Evolutionary conservation across 1,140 invertebrate genomes (phyloP).

Genomic region (Tetramorium simillimum): DNA sequence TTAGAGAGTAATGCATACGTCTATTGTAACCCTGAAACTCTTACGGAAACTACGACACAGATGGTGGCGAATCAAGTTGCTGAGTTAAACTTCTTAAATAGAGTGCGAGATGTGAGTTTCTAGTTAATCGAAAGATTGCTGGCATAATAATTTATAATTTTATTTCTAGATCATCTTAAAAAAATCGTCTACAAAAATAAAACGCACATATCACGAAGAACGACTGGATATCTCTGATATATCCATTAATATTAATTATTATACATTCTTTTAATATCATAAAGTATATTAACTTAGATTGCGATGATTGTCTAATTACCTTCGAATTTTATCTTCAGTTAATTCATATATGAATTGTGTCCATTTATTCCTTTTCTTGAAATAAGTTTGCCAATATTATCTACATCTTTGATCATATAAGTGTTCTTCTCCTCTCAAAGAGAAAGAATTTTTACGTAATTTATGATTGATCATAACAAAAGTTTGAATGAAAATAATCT

Average conservation of each 20-base stretch:
- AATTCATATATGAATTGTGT: neutral
- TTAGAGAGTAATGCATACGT: neutral
- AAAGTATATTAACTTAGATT: neutral
- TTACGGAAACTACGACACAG: constrained; percentile 3
- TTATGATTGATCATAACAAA: neutral
- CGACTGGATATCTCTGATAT: neutral
- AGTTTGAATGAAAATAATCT: neutral
- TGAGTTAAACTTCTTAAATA: constrained; percentile 36
- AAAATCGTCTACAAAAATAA: too few relatives aligned
- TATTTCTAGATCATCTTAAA: neutral
- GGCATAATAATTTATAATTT: constrained; percentile 26
- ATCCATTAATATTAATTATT: neutral
- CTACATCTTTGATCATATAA: too few relatives aligned
- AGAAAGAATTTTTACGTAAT: neutral
- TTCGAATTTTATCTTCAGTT: neutral
- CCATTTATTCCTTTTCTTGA: neutral
- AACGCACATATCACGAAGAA: neutral
- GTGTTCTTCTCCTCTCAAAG: too few relatives aligned
- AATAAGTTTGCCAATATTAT: too few relatives aligned
- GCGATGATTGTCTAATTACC: neutral
- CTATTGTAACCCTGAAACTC: constrained; percentile 23
- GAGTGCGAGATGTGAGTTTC: neutral
- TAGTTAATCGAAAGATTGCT: neutral
- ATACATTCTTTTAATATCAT: neutral
- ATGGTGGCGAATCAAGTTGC: constrained; percentile 18